Conservation (phyloP, 64 coral and sea anemone genomes). For the Montipora capricornis region DNA sequence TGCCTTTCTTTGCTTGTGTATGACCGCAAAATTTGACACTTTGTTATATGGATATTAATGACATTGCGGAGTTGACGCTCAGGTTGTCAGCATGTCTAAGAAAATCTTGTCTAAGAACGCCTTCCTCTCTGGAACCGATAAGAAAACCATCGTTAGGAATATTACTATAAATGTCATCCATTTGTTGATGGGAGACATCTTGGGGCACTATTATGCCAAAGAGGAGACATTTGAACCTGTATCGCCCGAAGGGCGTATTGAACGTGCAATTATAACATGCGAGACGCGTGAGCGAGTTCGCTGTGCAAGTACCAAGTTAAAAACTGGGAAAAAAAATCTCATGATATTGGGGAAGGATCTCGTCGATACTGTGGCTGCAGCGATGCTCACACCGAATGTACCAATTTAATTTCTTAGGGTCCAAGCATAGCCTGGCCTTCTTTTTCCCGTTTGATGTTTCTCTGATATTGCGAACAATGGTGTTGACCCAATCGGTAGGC, state of each 20-base stretch:
- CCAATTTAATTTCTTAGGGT: no score
- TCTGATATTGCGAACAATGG: slow-evolving; percentile 27
- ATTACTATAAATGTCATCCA: no score
- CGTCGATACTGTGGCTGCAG: slow-evolving; percentile 42
- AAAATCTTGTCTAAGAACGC: neutral
- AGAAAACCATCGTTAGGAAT: neutral
- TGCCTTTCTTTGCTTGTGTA: no score
- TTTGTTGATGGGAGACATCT: neutral
- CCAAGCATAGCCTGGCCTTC: no score
- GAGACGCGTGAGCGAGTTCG: slow-evolving; percentile 16
- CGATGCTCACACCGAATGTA: slow-evolving; percentile 25
- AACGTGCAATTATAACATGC: slow-evolving; percentile 7
- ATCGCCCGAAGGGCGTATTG: slow-evolving; percentile 23
- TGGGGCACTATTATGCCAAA: slow-evolving; percentile 28
- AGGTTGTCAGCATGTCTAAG: no score
- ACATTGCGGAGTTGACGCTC: no score
- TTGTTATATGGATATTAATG: no score
- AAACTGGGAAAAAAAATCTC: slow-evolving; percentile 16
- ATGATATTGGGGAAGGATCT: slow-evolving; percentile 28
- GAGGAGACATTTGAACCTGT: slow-evolving; percentile 21
- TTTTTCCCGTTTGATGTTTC: neutral
- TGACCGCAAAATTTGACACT: no score
- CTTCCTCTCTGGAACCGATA: neutral
- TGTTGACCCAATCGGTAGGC: slow-evolving; percentile 49
- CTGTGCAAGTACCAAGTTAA: neutral